phyloP scores from a whole-genome alignment of 2,113 vertebrate species.

The Drymodes brunneopygia region DNA sequence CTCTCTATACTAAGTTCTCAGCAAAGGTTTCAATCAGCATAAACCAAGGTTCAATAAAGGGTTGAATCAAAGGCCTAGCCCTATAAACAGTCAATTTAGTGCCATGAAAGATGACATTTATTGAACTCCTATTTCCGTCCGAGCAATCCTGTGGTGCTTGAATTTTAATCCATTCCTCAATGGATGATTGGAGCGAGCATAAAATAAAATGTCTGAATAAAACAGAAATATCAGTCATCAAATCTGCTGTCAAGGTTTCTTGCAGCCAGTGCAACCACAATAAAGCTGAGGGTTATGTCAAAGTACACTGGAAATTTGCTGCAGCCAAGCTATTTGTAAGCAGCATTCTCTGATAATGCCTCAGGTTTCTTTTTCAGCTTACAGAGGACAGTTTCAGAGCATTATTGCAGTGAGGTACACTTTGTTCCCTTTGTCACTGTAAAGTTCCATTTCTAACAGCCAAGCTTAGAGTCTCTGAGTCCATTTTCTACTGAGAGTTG shows the following conservation, averaged over 20 bases:
- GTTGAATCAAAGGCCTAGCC: slow-evolving; percentile 1
- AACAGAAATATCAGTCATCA: slow-evolving; percentile 23
- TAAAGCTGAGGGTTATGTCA: not conserved
- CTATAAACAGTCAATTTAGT: slow-evolving; percentile 15
- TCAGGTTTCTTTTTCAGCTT: not conserved
- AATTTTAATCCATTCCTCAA: slow-evolving; percentile 31
- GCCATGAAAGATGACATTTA: not conserved
- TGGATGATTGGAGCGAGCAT: not conserved
- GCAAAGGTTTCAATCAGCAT: not conserved
- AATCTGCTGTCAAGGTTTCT: not conserved
- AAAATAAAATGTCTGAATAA: slow-evolving; percentile 35
- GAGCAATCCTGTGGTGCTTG: not conserved
- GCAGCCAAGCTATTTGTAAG: not conserved
- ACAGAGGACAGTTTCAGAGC: not conserved
- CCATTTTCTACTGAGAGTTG: not conserved
- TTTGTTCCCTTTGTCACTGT: not conserved
- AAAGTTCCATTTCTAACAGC: not conserved
- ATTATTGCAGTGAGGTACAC: not conserved
- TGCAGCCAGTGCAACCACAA: not conserved
- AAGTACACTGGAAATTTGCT: not conserved
- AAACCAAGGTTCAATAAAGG: slow-evolving; percentile 11
- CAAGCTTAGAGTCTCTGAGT: not conserved
- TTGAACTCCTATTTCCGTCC: slow-evolving; percentile 1
- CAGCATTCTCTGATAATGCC: not conserved
- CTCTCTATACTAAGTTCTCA: not conserved